Percentiles rank a stretch among this genome's conserved stretches.
These are phyloP conservation scores for Gerris lacustris DNA, from an alignment of 2,888 invertebrate species.

Conservation along the genomic window DNA sequence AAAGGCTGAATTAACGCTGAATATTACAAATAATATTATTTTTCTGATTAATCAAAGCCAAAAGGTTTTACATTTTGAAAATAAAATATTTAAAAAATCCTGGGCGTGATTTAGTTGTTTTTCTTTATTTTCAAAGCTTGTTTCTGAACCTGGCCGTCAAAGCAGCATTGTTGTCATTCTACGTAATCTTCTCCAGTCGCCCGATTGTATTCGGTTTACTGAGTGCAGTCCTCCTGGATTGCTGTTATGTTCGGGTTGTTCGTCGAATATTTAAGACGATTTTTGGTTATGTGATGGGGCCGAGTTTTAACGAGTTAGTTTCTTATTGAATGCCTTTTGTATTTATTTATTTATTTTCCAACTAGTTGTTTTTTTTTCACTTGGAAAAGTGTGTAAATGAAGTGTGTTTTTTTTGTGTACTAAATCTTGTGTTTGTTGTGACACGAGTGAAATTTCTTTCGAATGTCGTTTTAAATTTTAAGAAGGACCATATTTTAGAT, in stretches of 20 bases:
- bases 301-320: conserved; percentile 1
- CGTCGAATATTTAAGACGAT: too few relatives aligned
- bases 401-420: too few relatives aligned
- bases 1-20: too few relatives aligned
- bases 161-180: conserved; percentile 3
- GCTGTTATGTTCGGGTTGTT: background rate
- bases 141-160: background rate
- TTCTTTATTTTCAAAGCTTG: background rate
- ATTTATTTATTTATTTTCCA: background rate
- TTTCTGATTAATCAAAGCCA: too few relatives aligned
- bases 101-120: too few relatives aligned
- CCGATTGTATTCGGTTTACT: background rate
- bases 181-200: conserved; percentile 3
- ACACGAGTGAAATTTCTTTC: background rate
- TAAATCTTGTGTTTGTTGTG: too few relatives aligned
- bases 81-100: too few relatives aligned
- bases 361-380: background rate
- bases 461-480: background rate
- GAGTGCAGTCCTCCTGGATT: background rate
- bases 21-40: too few relatives aligned
- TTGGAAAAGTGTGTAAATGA: too few relatives aligned
- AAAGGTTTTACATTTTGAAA: too few relatives aligned
- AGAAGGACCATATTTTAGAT: too few relatives aligned
- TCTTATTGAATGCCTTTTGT: background rate
- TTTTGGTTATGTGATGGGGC: background rate